Percentiles rank a stretch among this genome's conserved stretches.
phyloP scores from a whole-genome alignment of 2,797 vertebrate species.

The Babyrousa celebensis region DNA sequence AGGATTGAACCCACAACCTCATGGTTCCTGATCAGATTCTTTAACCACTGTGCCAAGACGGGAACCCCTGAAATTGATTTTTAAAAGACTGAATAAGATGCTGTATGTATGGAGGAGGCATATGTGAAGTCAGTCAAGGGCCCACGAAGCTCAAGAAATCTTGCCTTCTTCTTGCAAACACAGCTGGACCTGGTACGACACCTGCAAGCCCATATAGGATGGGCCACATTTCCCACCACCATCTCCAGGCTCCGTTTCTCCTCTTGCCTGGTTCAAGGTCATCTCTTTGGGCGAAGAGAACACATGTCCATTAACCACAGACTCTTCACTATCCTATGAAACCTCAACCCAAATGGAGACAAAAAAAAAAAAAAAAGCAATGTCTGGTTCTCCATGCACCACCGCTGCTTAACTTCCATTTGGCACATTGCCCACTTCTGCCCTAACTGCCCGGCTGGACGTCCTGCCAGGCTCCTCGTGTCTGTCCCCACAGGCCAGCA shows the following conservation, averaged over 20 bases:
- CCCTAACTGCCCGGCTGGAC: neutral
- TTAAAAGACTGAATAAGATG: neutral
- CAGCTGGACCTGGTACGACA: neutral
- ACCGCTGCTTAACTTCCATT: neutral
- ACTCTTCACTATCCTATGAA: neutral
- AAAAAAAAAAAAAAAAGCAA: neutral
- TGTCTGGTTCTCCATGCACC: neutral
- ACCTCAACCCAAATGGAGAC: neutral
- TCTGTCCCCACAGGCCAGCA: neutral
- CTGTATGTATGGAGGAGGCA: rapidly evolving
- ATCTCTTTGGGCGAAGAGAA: neutral
- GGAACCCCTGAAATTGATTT: neutral
- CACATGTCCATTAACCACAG: neutral
- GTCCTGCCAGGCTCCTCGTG: rapidly evolving
- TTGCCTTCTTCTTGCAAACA: neutral
- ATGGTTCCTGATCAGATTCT: too few species aligned
- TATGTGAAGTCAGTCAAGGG: neutral
- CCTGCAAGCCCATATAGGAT: neutral
- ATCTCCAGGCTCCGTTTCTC: neutral
- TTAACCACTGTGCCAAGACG: too few species aligned
- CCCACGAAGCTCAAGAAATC: neutral
- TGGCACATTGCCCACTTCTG: neutral
- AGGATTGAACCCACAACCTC: too few species aligned
- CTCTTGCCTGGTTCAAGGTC: neutral
- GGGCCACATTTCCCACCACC: neutral